Conservation (phyloP, 2,797 vertebrate genomes). For the Rousettus madagascariensis region DNA sequence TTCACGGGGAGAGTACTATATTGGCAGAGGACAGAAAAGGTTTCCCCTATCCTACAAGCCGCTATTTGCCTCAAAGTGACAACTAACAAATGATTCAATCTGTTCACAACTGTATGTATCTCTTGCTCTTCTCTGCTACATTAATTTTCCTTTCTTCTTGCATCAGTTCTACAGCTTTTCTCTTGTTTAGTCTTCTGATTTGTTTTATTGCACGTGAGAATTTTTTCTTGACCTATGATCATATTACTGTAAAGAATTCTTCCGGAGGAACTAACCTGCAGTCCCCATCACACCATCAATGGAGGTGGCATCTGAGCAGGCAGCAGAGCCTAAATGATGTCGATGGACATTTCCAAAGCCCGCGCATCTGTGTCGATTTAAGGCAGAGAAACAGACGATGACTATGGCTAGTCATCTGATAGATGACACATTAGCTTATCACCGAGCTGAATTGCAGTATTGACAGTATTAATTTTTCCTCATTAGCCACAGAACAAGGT, state of each 20-base stretch:
- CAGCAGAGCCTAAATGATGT: background rate
- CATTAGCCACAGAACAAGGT: conserved; percentile 72
- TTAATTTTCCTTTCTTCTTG: background rate
- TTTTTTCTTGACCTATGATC: background rate
- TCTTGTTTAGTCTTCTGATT: background rate
- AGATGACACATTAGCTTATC: conserved; percentile 47
- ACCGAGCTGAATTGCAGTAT: conserved; percentile 51
- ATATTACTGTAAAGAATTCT: background rate
- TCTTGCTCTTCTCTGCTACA: background rate
- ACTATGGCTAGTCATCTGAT: background rate
- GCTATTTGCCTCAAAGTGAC: background rate
- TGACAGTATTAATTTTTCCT: conserved; percentile 72
- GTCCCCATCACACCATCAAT: background rate
- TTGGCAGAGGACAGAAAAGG: background rate
- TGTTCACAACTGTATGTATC: background rate
- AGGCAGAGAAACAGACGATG: background rate
- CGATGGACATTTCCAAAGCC: background rate
- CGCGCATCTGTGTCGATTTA: conserved; percentile 11
- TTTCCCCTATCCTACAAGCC: background rate
- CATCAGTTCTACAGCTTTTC: background rate
- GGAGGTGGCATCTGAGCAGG: background rate
- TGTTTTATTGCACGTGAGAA: background rate
- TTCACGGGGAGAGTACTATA: background rate
- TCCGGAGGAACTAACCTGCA: background rate
- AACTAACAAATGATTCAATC: background rate